Conservation (phyloP, 2,113 vertebrate species). For the Ammodytes marinus region DNA sequence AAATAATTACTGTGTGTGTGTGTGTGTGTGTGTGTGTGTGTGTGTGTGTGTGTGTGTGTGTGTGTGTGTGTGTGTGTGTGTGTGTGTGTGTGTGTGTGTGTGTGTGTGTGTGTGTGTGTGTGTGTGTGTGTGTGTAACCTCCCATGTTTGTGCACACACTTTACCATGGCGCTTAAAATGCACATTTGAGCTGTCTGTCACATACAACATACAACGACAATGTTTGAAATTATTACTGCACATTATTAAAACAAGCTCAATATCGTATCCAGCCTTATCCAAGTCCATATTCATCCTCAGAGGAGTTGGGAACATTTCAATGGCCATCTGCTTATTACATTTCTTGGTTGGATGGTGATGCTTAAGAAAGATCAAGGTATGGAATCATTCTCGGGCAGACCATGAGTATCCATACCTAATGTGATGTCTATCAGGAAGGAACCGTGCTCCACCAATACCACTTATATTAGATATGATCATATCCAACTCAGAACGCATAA, state of each 20-base stretch:
- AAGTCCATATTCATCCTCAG: neutral
- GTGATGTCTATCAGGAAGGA: neutral
- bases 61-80: neutral
- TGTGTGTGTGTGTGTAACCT: constrained; percentile 1
- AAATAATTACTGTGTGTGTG: neutral
- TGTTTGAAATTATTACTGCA: neutral
- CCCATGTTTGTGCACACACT: neutral
- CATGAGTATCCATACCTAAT: neutral
- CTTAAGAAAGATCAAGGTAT: neutral
- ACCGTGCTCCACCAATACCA: neutral
- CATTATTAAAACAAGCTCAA: neutral
- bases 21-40: neutral
- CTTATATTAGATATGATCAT: neutral
- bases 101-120: neutral
- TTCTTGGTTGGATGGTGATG: neutral
- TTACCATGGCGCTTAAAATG: neutral
- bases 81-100: neutral
- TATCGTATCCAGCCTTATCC: neutral
- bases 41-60: neutral
- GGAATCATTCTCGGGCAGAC: neutral
- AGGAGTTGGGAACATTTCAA: neutral
- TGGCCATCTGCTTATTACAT: neutral
- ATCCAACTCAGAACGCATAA: neutral
- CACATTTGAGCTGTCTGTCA: neutral
- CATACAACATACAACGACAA: neutral